phyloP scores from a whole-genome alignment of 2,113 vertebrate genomes.

The Anseranas semipalmata region DNA sequence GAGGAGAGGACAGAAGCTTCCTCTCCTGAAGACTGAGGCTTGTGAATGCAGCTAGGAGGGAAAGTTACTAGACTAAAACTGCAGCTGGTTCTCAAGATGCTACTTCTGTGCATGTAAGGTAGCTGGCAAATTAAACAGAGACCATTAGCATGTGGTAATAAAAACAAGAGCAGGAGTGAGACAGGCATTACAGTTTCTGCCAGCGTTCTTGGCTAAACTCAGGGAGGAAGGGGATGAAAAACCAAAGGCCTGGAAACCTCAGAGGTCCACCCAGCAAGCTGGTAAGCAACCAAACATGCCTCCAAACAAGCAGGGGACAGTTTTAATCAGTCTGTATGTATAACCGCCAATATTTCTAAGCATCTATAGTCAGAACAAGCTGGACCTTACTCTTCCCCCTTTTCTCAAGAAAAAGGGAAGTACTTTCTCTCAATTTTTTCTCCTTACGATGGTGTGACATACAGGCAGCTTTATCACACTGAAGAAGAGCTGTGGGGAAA shows the following conservation, averaged over 20 bases:
- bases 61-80: background rate
- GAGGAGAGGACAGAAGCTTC: background rate
- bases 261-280: background rate
- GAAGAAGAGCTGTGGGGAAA: background rate
- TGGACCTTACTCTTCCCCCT: background rate
- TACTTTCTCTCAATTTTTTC: background rate
- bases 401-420: background rate
- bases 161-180: background rate
- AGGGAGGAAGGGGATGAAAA: background rate
- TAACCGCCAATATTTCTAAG: background rate
- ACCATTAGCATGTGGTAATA: background rate
- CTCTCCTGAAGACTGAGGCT: background rate
- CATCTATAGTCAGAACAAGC: background rate
- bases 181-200: background rate
- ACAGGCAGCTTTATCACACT: background rate
- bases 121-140: background rate
- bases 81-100: background rate
- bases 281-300: background rate
- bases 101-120: background rate
- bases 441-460: background rate
- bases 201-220: background rate
- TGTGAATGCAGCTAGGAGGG: background rate
- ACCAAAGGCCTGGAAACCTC: background rate
- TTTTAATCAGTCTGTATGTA: background rate
- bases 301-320: background rate